Conservation (phyloP, 1,140 invertebrate genomes). For the Lepidostoma basale region DNA sequence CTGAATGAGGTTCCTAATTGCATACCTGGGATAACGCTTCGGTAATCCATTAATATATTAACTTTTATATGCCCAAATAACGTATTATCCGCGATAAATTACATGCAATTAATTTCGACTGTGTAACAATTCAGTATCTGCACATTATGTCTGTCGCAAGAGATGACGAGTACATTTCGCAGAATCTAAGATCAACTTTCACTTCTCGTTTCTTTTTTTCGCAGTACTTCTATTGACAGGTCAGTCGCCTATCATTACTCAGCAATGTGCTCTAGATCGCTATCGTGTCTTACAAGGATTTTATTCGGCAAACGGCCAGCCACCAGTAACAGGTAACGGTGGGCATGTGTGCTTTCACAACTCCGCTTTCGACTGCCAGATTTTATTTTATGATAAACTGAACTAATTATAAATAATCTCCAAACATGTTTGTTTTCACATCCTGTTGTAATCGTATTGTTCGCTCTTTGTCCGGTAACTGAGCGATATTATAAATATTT, state of each 20-base stretch:
- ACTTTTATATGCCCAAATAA: background rate
- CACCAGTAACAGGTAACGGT: background rate
- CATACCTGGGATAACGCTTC: background rate
- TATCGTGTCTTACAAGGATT: conserved; percentile 5
- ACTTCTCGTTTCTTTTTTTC: conserved; percentile 14
- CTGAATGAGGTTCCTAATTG: too few species aligned
- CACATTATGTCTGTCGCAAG: conserved; percentile 8
- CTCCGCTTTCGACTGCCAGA: background rate
- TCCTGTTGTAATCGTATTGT: conserved; percentile 1
- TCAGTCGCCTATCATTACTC: conserved; percentile 23
- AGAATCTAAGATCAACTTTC: conserved; percentile 21
- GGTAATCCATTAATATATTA: background rate
- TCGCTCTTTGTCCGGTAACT: background rate
- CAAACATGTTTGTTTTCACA: background rate
- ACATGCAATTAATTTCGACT: background rate
- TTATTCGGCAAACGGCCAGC: background rate
- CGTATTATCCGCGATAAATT: background rate
- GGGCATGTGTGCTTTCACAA: conserved; percentile 3
- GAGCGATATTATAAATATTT: background rate
- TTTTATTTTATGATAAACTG: background rate
- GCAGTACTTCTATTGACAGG: conserved; percentile 6
- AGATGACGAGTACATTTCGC: conserved; percentile 5
- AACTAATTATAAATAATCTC: conserved; percentile 2
- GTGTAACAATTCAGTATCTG: background rate
- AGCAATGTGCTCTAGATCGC: conserved; percentile 10